phyloP scores from a whole-genome alignment of 1,140 invertebrate species.

The Octopus sinensis region DNA sequence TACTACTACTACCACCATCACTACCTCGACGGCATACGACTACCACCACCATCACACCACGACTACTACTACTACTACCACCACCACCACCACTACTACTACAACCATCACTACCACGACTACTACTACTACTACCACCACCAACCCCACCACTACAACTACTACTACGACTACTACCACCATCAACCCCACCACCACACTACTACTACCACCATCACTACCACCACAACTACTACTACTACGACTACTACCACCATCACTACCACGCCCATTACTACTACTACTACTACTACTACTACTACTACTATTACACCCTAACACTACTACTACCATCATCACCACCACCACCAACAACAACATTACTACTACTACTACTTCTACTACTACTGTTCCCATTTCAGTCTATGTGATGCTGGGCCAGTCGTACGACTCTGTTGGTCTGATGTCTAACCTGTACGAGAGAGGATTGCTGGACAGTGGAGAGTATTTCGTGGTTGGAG shows the following conservation, averaged over 20 bases:
- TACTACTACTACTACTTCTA: background rate
- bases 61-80: too few relatives aligned
- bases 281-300: too few relatives aligned
- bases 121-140: too few relatives aligned
- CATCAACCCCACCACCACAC: background rate
- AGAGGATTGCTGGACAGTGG: constrained; percentile 46
- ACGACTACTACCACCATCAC: background rate
- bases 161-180: background rate
- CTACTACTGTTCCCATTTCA: constrained; percentile 24
- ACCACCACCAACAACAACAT: too few relatives aligned
- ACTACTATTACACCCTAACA: too few relatives aligned
- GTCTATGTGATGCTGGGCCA: constrained; percentile 50
- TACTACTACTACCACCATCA: too few relatives aligned
- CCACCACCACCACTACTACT: too few relatives aligned
- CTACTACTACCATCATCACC: too few relatives aligned
- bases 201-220: background rate
- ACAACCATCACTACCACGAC: too few relatives aligned
- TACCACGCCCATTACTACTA: background rate
- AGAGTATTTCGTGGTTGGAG: constrained; percentile 53
- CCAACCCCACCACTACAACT: background rate
- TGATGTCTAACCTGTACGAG: constrained; percentile 49
- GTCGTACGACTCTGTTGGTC: constrained; percentile 43
- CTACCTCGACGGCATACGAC: too few relatives aligned
- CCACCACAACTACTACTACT: background rate
- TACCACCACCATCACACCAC: too few relatives aligned